Evolutionary conservation across 2,797 vertebrate species (phyloP).

Genomic region (Thaleichthys pacificus): DNA sequence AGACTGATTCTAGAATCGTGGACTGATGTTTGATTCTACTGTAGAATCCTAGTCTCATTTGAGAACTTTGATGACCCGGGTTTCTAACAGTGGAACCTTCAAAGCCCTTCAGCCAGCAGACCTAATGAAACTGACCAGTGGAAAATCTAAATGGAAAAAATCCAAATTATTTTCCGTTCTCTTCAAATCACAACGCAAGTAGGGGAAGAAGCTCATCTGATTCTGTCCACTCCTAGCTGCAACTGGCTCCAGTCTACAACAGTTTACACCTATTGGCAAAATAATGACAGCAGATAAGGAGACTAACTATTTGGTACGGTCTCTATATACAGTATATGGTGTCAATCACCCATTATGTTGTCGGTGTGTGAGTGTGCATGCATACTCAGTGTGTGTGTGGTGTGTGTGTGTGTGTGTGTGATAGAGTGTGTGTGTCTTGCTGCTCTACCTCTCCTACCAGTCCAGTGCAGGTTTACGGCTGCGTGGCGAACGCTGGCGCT

Average conservation of each 20-base stretch:
- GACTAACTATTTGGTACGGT: constrained; percentile 31
- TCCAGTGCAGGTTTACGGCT: constrained; percentile 39
- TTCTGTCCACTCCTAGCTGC: constrained; percentile 16
- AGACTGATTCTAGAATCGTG: too few species aligned
- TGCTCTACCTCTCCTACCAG: constrained; percentile 6
- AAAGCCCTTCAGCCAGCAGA: constrained; percentile 54
- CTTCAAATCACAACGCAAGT: constrained; percentile 49
- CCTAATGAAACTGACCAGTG: constrained; percentile 38
- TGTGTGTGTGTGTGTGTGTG: not conserved
- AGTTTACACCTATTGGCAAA: constrained; percentile 43
- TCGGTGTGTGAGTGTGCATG: not conserved
- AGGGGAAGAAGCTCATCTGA: not conserved
- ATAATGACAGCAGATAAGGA: constrained; percentile 26
- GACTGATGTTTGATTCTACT: too few species aligned
- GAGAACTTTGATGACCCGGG: constrained; percentile 39
- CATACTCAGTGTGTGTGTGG: too few species aligned
- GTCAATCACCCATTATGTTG: not conserved
- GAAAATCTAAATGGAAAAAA: constrained; percentile 60
- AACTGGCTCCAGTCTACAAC: constrained; percentile 57
- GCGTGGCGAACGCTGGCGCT: constrained; percentile 50
- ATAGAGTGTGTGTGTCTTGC: constrained; percentile 12
- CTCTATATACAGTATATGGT: constrained; percentile 12
- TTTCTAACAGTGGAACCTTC: constrained; percentile 59
- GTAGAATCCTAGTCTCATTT: not conserved
- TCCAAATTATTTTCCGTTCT: constrained; percentile 64